Base-by-base conservation (phyloP, 2,888 invertebrate species). In the Drosophila cracens region DNA sequence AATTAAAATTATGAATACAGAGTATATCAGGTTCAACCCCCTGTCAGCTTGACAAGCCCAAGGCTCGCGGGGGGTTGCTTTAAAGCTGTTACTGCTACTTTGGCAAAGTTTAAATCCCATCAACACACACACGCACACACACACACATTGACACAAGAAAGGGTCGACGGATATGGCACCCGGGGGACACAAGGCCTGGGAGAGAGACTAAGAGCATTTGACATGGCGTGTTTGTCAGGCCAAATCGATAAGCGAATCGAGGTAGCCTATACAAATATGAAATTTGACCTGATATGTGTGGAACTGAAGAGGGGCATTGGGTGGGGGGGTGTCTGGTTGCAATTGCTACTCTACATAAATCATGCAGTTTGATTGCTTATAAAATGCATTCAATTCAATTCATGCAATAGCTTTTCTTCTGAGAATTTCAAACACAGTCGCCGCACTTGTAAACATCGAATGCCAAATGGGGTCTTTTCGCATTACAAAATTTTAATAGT, bases 361-460 rank as follows among this genome's bases (percentile, higher is more conserved):
- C 90, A 83, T 76, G 75, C 77, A 78, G 64, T 88, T 85, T 81
- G 86, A 78, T 83, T 77, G 74, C 74, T 70, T 70, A 76, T 83
- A 71, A 85, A 87, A 87, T 75, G 54, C 65, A 56, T 82, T 69
- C 60, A 78, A 70, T 85, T 82, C 75, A 83, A 74, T 83, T 82
- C 75, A 83, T 74, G 65, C 86, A 71, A 89, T 85, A 69, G 54
- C 58, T 56, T 66, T 80, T 70, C 75, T 63, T 51, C 18, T 25
- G 33, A 18, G 66, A 59, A 63, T 69, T 62, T 27, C 7, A 13
- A 34, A 40, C 16, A 53, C 33, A 38, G 51, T 56, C 31, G 58
- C 66, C 21, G 49, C 72, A 56, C 61, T 66, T 70, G 59, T 65
- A 71, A 71, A 63, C 66, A 58, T 25, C 34, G 48, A 38, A 38